Base-by-base conservation (phyloP, 2,113 vertebrate species). In the Vicugna pacos region DNA sequence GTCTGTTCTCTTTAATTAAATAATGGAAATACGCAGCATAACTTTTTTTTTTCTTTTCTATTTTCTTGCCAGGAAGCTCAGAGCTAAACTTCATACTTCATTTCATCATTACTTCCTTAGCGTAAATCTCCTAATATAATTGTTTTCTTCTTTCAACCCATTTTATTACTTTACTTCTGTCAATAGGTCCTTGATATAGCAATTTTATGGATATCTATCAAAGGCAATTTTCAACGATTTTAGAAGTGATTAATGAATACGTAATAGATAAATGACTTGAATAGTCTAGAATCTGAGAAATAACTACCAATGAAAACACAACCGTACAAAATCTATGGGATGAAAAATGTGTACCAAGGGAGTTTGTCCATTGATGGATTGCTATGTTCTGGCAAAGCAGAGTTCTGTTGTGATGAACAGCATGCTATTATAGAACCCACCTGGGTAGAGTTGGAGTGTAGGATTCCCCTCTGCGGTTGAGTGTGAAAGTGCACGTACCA, bases 221-320 rank as follows among this genome's bases (percentile, higher is more conserved):
- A 17, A 56, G 32, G 46, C 26, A 84, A 46, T 30, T 96, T 73
- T 83, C 52, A 28, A 60, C 70, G 24, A 89, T 80, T 94, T 94
- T 75, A 35, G 11, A 89, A 72, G 58, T 81, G 30, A 65, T 32
- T 62, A 80, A 42, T 84, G 48, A 89, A 4, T 83, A 70, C 48
- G 10, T 67, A 52, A 73, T 52, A 58, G 62, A 56, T 42, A 94
- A 60, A 58, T 76, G 26, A 83, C 32, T 58, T 72, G 42, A 60
- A 42, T 85, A 82, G 93, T 93, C 89, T 91, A 92, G 58, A 87
- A 52, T 35, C 67, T 94, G 84, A 17, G 84, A 85, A 75, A 48
- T 32, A 90, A 42, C 38, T 42, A 42, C 38, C 38, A 42, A 42
- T 42, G 38, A 42, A 42, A 42, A 42, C 38, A 42, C 38, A 42